Base-by-base conservation (phyloP, 2,888 invertebrate genomes). In the Archips xylosteana region DNA sequence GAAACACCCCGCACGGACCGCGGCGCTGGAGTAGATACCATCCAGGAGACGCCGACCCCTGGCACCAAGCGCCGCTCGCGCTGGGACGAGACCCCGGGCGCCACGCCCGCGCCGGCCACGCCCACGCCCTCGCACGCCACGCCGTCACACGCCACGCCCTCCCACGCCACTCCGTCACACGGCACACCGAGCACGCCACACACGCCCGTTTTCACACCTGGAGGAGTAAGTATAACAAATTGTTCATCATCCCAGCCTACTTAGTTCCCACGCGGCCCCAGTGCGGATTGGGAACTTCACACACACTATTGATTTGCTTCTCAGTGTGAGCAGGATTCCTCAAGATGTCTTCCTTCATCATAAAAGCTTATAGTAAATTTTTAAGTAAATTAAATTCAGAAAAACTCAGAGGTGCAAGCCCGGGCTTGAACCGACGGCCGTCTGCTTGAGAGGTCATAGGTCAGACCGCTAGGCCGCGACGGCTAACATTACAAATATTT, bases 41-140 rank as follows among this genome's bases (percentile, higher is more conserved):
- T 97, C 68, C 97, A 98, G 83, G 99, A 99, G 89, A 98, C 98
- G 0, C 98, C 99, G 0, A 99, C 99, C 0, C 99, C 99, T 0
- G 98, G 98, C 47, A 98, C 98, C 69, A 99, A 99, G 90, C 96
- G 99, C 0, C 96, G 99, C 71, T 99, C 99, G 73, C 96, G 99
- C 76, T 99, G 99, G 99, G 99, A 99, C 89, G 99, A 99, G 92
- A 99, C 99, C 0, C 99, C 99, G 0, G 97, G 97, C 81, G 94
- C 95, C 13, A 97, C 97, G 69, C 97, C 97, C 0, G 95, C 96
- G 71, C 91, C 96, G 75, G 96, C 97, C 83, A 96, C 97, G 70
- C 97, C 97, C 39, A 96, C 97, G 39, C 97, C 97, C 2, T 96
- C 96, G 39, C 96, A 96, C 83, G 95, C 96, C 81, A 97, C 97